Conservation (phyloP, 2,888 invertebrate species). For the Auanema freiburgensis region DNA sequence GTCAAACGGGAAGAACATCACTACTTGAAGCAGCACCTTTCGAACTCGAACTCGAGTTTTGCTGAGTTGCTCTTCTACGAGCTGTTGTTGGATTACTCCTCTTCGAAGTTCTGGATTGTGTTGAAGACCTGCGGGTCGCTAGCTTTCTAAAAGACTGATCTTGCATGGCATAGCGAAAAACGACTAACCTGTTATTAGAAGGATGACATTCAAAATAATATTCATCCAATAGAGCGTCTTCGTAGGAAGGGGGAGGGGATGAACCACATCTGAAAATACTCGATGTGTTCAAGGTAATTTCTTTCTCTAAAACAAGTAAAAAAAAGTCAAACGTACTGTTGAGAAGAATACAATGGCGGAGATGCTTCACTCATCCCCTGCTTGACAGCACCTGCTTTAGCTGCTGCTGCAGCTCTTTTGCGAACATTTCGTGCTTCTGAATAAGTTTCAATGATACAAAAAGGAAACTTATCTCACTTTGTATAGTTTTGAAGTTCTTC, state of each 20-base stretch:
- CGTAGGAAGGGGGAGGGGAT: slow-evolving; percentile 64
- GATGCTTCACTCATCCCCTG: slow-evolving; percentile 31
- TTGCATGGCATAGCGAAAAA: too few relatives aligned
- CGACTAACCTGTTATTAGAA: slow-evolving; percentile 10
- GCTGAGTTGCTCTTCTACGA: not conserved
- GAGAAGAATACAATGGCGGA: slow-evolving; percentile 44
- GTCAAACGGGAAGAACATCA: not conserved
- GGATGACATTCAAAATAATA: slow-evolving; percentile 60
- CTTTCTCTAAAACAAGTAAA: slow-evolving; percentile 5
- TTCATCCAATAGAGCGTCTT: slow-evolving; percentile 62
- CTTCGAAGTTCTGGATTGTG: not conserved
- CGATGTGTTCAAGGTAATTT: not conserved
- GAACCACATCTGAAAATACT: slow-evolving; percentile 53
- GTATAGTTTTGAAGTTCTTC: slow-evolving; percentile 62
- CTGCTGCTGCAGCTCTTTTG: slow-evolving; percentile 46
- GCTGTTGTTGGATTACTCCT: slow-evolving; percentile 7
- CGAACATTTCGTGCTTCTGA: slow-evolving; percentile 59
- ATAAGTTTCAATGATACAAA: slow-evolving; percentile 8
- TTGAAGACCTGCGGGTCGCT: not conserved
- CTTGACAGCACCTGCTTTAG: slow-evolving; percentile 23
- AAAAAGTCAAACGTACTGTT: slow-evolving; percentile 14
- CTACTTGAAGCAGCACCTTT: not conserved
- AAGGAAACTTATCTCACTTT: slow-evolving; percentile 42
- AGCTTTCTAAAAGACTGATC: slow-evolving; percentile 3
- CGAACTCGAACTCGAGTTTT: too few relatives aligned